Evolutionary conservation across 2,113 vertebrate species (phyloP).

Genomic region (Gallinago media): DNA sequence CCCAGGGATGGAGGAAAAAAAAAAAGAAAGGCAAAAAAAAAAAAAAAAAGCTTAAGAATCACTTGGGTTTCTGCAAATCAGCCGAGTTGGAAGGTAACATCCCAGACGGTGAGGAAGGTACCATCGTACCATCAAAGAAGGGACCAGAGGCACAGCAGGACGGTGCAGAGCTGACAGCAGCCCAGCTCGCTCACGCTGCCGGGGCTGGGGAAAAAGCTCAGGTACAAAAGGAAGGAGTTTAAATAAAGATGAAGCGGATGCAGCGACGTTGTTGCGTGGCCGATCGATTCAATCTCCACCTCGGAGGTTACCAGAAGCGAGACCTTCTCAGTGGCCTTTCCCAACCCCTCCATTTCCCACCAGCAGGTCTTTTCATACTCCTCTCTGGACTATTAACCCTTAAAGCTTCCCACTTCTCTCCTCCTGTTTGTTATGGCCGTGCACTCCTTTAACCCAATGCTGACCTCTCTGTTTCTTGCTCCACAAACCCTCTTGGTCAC

Average conservation of each 20-base stretch:
- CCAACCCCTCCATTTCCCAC: slow-evolving; percentile 40
- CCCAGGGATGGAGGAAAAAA: background rate
- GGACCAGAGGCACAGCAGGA: slow-evolving; percentile 20
- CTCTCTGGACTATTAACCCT: background rate
- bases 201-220: background rate
- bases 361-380: background rate
- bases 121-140: background rate
- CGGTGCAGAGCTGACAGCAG: background rate
- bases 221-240: slow-evolving; percentile 26
- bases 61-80: slow-evolving; percentile 10
- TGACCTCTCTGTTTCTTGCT: background rate
- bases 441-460: background rate
- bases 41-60: background rate
- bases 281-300: background rate
- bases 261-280: background rate
- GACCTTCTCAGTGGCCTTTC: slow-evolving; percentile 38
- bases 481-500: background rate
- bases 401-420: background rate
- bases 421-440: background rate
- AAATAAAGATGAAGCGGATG: slow-evolving; percentile 54
- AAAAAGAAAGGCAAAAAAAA: background rate
- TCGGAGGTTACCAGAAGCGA: slow-evolving; percentile 25
- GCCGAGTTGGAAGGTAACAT: background rate
- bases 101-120: background rate
- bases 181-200: background rate